Evolutionary conservation across 2,113 vertebrate genomes (phyloP), one percentile per base, ranked within the genome.

Genomic region (Channa argus): DNA sequence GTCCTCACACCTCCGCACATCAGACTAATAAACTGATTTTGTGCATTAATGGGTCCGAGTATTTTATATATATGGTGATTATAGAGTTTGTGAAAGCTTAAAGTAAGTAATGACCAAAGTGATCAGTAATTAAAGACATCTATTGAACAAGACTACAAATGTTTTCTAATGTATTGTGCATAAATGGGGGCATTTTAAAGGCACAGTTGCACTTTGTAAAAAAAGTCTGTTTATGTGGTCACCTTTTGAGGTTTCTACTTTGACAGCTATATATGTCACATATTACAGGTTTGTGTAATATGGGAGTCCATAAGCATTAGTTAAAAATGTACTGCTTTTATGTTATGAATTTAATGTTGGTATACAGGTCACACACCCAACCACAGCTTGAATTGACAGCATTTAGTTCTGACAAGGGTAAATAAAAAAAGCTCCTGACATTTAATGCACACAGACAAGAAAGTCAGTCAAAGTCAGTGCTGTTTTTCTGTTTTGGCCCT

Each of bases 371-470:
- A 84, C 78, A 80, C 61, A 50, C 55, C 9, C 2, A 49, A 71
- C 53, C 56, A 39, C 46, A 46, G 59, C 46, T 86, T 37, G 58
- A 62, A 80, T 62, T 82, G 79, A 82, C 62, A 36, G 67, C 6
- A n/a, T 79, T 76, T 70, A 50, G 39, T 74, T 77, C 63, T 75
- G 86, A 84, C 73, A 85, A 65, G 39, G 63, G 74, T 81, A 68
- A 58, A 63, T 9, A 49, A 79, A 83, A 66, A 71, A 49, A 67
- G 41, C 64, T 83, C 56, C 74, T 86, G 88, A 84, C 85, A 88
- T 86, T 84, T 82, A 70, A 77, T 76, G 15, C 75, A 76, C 80
- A 39, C 69, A 4, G 8, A 86, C 68, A 75, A 85, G 77, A 88
- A 24, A 24, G 24, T 24, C 24, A 24, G 24, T 24, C 63, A 74